Percentiles rank a stretch among this genome's conserved stretches.
Conservation (phyloP, 2,797 vertebrate species). For the Pteronotus mesoamericanus region DNA sequence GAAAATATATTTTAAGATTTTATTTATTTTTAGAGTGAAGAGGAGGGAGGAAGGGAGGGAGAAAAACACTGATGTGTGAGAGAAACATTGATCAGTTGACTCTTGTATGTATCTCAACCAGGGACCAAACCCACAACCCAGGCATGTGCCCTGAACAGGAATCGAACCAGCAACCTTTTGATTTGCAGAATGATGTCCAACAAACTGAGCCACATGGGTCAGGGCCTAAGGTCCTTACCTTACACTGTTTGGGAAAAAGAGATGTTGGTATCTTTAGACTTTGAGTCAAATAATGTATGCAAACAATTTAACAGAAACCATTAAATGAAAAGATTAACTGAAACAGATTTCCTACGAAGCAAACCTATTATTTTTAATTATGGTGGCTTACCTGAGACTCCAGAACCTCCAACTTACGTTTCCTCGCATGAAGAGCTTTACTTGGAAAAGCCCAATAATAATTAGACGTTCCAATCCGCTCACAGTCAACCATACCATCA, state of each 20-base stretch:
- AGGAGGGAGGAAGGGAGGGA: background rate
- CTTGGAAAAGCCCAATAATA: conserved; percentile 99
- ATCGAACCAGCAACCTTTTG: background rate
- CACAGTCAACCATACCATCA: conserved; percentile 96
- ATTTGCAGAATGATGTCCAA: background rate
- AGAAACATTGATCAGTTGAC: background rate
- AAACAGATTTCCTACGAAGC: background rate
- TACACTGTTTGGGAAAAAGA: background rate
- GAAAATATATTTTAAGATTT: too few species aligned
- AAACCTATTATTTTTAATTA: background rate
- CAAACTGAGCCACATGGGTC: background rate
- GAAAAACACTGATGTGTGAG: background rate
- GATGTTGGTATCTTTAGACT: background rate
- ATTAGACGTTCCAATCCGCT: conserved; percentile 96
- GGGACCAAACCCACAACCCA: background rate
- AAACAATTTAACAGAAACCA: background rate
- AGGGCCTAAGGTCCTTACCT: background rate
- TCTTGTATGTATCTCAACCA: background rate
- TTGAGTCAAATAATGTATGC: background rate
- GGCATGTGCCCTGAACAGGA: background rate
- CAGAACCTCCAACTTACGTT: conserved; percentile 88
- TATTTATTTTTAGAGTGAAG: background rate
- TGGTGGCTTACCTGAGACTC: conserved; percentile 88
- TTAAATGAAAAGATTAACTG: background rate
- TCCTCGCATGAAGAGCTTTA: conserved; percentile 91